A percentile compares a stretch with the other conserved stretches of the same genome.
phyloP scores from a whole-genome alignment of 2,888 invertebrate genomes.

The Nasonovia ribisnigri region DNA sequence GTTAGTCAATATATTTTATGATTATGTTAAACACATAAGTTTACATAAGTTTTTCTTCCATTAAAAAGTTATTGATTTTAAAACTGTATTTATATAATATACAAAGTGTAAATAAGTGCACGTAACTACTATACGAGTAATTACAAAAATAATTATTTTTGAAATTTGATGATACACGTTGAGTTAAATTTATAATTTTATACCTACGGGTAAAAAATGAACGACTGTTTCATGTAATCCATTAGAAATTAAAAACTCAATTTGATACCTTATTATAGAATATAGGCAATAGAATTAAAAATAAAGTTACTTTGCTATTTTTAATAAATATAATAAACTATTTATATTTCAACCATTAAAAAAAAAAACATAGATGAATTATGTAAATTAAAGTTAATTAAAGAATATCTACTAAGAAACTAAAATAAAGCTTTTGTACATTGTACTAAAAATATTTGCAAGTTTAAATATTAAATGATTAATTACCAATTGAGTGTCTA shows the following conservation, averaged over 20 bases:
- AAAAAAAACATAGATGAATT: not conserved
- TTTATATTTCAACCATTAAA: not conserved
- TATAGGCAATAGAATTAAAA: not conserved
- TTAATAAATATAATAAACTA: no score
- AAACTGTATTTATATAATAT: not conserved
- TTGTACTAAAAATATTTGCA: not conserved
- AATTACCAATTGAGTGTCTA: not conserved
- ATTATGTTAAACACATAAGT: not conserved
- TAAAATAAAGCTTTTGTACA: not conserved
- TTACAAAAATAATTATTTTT: not conserved
- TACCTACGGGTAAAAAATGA: no score
- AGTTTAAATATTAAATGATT: not conserved
- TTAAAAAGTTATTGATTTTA: not conserved
- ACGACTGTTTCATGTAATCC: fast-evolving
- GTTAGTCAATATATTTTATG: not conserved
- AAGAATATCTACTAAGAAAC: not conserved
- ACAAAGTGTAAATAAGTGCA: not conserved
- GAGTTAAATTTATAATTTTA: not conserved
- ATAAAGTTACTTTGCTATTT: not conserved
- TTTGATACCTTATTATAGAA: not conserved
- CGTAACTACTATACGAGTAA: not conserved
- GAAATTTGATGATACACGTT: not conserved
- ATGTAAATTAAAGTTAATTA: not conserved
- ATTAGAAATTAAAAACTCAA: not conserved
- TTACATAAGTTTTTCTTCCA: not conserved